Evolutionary conservation across 2,797 vertebrate genomes (phyloP).

Genomic region (Smutsia gigantea): DNA sequence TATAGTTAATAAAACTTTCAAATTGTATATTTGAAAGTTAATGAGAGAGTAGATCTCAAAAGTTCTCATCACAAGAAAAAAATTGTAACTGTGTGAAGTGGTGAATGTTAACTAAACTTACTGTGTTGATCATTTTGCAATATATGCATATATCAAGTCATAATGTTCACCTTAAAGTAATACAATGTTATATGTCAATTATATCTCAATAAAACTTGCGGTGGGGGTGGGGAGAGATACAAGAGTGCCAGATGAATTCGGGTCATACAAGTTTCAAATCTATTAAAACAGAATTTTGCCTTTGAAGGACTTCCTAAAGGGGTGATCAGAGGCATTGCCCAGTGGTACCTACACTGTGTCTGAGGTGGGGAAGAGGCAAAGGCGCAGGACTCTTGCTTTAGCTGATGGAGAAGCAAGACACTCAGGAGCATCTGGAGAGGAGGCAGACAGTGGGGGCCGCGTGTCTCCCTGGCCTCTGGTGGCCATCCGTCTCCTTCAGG

Average conservation of each 20-base stretch:
- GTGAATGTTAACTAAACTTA: too few relatives aligned
- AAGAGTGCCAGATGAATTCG: not conserved
- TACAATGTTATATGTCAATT: too few relatives aligned
- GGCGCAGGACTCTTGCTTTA: not conserved
- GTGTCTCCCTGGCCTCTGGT: fast-evolving
- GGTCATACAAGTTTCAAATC: not conserved
- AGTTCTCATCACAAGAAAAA: too few relatives aligned
- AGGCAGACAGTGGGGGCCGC: not conserved
- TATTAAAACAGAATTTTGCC: not conserved
- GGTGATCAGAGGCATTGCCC: not conserved
- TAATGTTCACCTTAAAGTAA: too few relatives aligned
- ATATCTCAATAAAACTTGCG: not conserved
- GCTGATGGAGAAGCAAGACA: not conserved
- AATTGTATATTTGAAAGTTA: too few relatives aligned
- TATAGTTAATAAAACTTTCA: too few relatives aligned
- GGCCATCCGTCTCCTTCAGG: not conserved
- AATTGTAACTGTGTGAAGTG: too few relatives aligned
- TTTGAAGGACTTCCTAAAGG: not conserved
- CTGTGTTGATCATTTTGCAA: too few relatives aligned
- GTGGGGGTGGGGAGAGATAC: not conserved
- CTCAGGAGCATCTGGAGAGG: too few relatives aligned
- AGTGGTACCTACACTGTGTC: not conserved
- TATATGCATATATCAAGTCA: too few relatives aligned
- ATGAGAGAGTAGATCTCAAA: too few relatives aligned
- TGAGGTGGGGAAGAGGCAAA: not conserved